Percentiles rank a stretch among this genome's conserved stretches.
phyloP scores from a whole-genome alignment of 1,140 invertebrate genomes.

The Globodera ellingtonae region DNA sequence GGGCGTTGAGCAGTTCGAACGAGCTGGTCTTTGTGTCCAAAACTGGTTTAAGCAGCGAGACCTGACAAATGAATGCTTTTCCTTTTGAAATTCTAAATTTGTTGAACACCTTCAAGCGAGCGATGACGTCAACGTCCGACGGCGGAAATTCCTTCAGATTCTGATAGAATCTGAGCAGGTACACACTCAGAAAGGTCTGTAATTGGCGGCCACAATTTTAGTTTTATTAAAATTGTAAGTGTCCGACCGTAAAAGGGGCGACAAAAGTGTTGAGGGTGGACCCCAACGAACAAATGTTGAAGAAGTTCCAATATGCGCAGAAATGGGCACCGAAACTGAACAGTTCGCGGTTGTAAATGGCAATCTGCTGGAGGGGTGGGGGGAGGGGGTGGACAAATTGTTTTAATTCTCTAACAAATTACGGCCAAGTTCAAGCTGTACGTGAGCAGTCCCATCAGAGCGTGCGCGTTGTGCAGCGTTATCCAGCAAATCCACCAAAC shows the following conservation, averaged over 20 bases:
- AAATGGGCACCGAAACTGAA: neutral
- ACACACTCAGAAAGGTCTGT: constrained; percentile 25
- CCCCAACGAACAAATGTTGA: constrained; percentile 9
- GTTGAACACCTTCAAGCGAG: neutral
- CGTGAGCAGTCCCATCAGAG: constrained; percentile 26
- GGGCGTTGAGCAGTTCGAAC: neutral
- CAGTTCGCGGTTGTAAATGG: neutral
- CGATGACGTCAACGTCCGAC: neutral
- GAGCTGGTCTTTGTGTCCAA: neutral
- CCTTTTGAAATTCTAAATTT: neutral
- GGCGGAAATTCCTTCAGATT: constrained; percentile 8
- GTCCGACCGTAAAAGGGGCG: constrained; percentile 13
- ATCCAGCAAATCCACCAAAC: constrained; percentile 42
- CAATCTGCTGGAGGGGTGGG: neutral
- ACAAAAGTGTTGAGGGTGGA: constrained; percentile 12
- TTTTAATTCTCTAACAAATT: neutral
- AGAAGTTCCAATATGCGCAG: constrained; percentile 19
- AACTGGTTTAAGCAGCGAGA: neutral
- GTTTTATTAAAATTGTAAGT: neutral
- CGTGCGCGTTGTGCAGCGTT: constrained; percentile 34
- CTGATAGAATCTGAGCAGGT: constrained; percentile 13
- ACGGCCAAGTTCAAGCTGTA: constrained; percentile 15
- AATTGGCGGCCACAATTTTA: neutral
- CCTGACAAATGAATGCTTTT: neutral
- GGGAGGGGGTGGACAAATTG: neutral